Conservation (phyloP, 2,888 invertebrate species). For the Phyto melanocephala region DNA sequence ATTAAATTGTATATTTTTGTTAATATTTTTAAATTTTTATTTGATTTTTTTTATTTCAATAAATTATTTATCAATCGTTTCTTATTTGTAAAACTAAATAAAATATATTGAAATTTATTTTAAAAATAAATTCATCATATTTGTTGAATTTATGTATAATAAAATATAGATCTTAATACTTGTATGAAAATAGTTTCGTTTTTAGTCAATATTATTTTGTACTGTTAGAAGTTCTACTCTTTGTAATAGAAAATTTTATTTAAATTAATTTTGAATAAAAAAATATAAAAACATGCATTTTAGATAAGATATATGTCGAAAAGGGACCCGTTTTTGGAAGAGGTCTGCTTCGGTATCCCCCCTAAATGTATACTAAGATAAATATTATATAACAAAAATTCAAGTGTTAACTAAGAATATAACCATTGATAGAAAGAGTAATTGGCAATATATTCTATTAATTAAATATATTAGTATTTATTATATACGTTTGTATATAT, state of each 20-base stretch:
- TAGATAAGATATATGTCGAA: too few relatives aligned
- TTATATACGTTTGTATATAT: too few relatives aligned
- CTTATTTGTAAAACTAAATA: conserved; percentile 4
- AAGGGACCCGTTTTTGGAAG: too few relatives aligned
- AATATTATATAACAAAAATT: neutral
- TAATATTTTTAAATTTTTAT: neutral
- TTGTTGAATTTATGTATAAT: conserved; percentile 18
- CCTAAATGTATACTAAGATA: too few relatives aligned
- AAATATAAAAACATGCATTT: too few relatives aligned
- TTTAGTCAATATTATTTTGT: conserved; percentile 37
- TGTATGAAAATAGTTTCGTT: conserved; percentile 29
- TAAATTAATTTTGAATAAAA: too few relatives aligned
- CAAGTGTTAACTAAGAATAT: too few relatives aligned
- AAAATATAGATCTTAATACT: conserved; percentile 13
- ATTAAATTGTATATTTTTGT: neutral
- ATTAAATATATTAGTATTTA: too few relatives aligned
- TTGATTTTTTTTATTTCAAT: neutral
- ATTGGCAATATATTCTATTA: too few relatives aligned
- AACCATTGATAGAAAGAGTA: too few relatives aligned
- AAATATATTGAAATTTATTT: conserved; percentile 17
- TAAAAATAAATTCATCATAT: conserved; percentile 24
- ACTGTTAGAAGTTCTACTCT: conserved; percentile 12
- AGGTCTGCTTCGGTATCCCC: too few relatives aligned
- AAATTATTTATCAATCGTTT: neutral
- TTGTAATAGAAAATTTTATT: neutral